A percentile compares a stretch with the other conserved stretches of the same genome.
Evolutionary conservation across 2,113 vertebrate species (phyloP).

Genomic region (Thymallus thymallus): DNA sequence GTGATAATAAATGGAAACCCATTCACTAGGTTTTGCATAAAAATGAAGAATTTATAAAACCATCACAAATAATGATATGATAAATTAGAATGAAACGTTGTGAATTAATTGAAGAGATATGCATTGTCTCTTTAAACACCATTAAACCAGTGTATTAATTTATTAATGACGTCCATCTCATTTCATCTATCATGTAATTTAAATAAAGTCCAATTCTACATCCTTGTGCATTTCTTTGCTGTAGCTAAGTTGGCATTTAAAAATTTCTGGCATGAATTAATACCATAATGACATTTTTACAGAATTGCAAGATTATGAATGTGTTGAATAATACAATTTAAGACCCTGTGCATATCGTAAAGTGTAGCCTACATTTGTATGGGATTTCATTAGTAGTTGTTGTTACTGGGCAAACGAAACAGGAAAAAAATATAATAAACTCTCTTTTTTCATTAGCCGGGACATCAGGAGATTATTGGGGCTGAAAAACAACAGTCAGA

Average conservation of each 20-base stretch:
- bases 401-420: not conserved
- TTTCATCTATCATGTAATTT: slow-evolving; percentile 50
- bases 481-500: slow-evolving; percentile 14
- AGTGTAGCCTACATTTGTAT: not conserved
- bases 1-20: too few relatives aligned
- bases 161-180: slow-evolving; percentile 32
- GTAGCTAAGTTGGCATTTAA: slow-evolving; percentile 47
- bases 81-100: slow-evolving; percentile 42
- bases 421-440: not conserved
- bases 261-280: slow-evolving; percentile 29
- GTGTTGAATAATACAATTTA: not conserved
- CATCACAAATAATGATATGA: not conserved
- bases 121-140: slow-evolving; percentile 33
- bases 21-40: too few relatives aligned
- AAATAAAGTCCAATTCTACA: slow-evolving; percentile 37
- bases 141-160: slow-evolving; percentile 55
- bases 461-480: slow-evolving; percentile 24
- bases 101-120: not conserved
- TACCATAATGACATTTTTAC: slow-evolving; percentile 17
- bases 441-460: not conserved
- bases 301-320: slow-evolving; percentile 8
- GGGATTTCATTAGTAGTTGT: not conserved
- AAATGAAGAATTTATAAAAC: not conserved
- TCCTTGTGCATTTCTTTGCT: slow-evolving; percentile 40
- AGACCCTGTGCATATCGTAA: slow-evolving; percentile 21